Base-by-base conservation (phyloP, 2,888 invertebrate genomes). In the Scaptomyza tumidula region DNA sequence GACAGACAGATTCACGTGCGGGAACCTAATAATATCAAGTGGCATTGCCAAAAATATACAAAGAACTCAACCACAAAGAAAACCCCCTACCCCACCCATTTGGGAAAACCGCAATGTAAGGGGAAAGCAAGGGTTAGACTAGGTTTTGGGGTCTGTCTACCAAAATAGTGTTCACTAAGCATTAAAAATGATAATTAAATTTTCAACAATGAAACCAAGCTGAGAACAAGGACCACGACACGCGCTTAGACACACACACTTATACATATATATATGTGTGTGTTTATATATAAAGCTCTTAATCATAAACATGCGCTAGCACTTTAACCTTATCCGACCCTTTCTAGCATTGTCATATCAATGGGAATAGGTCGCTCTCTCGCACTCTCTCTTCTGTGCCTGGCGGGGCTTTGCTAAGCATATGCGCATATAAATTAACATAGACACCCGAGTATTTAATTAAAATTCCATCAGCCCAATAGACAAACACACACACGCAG, bases 341-440 rank as follows among this genome's bases (percentile, higher is more conserved):
- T 11, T 5, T 35, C 11, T 19, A 19, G 16, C 14, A 37, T 19
- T 46, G 45, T 61, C 46, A 68, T 58, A 57, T 54, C 48, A 71
- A 71, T 71, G 67, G 43, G 46, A 43, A 44, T 43, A 43, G 41
- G 9, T 33, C 13, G 27, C 45, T 24, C 9, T 48, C 33, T 19
- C 2, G 5, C 39, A 7, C 14, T 19, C 43, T 43, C 16, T 16
- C 10, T 10, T 0, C 2, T 6, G 10, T 45, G 27, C 44, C 63
- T 63, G 68, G 68, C 57, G 35, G 10, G 10, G 63, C 53, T 41
- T 64, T 69, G 62, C 84, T 88, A 88, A 85, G 88, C 85, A 85
- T 85, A 85, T 85, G 85, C 85, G 85, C 85, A 85, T 85, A 85
- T 89, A 85, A 85, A 85, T 85, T 89, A 85, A 89, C 85, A 85